These are phyloP conservation scores for Papio anubis DNA, from an alignment of 2,113 vertebrate genomes.

Conservation along the genomic window DNA sequence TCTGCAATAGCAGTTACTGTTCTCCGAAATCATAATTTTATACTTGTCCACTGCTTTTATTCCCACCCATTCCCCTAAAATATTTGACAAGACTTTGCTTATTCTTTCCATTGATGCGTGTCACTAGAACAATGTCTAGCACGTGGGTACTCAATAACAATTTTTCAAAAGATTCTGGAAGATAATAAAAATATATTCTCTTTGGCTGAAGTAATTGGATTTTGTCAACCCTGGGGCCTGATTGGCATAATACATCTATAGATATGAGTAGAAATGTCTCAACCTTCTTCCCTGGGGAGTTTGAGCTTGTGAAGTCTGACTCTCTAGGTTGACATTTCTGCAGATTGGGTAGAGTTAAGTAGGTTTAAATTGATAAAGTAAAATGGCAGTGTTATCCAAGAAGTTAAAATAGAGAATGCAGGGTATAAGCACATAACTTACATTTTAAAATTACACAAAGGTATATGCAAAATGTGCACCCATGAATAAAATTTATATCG, in stretches of 20 bases:
- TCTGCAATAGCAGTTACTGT: not conserved
- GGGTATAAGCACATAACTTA: not conserved
- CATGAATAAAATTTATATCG: not conserved
- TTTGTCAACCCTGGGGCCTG: not conserved
- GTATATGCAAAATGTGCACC: not conserved
- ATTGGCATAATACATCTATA: not conserved
- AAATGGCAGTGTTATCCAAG: not conserved
- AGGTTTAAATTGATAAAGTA: not conserved
- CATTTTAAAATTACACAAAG: not conserved
- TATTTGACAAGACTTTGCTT: not conserved
- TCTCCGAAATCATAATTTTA: not conserved
- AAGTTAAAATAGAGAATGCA: not conserved
- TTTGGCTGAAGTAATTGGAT: not conserved
- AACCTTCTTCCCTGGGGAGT: not conserved
- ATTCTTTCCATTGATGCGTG: not conserved
- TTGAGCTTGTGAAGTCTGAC: not conserved
- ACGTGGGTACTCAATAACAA: not conserved
- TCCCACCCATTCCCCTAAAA: not conserved
- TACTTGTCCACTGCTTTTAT: not conserved
- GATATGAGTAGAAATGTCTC: not conserved
- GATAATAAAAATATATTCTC: not conserved
- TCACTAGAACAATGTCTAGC: not conserved
- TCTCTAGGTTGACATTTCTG: not conserved
- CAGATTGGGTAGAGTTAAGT: not conserved
- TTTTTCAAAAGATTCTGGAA: not conserved